Conservation (phyloP, 2,797 vertebrate genomes). For the Pantherophis vulpinus region DNA sequence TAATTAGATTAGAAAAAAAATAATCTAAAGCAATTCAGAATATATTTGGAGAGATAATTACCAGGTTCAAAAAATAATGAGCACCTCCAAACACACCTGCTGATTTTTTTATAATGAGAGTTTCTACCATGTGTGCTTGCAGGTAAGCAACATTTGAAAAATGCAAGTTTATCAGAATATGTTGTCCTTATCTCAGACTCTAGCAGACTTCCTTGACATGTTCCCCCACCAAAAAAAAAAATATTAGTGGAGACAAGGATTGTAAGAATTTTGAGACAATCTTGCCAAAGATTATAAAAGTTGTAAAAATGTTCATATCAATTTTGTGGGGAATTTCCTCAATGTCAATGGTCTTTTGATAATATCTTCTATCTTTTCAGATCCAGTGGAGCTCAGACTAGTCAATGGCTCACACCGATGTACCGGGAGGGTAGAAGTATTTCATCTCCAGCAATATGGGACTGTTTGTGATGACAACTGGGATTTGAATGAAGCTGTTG, state of each 20-base stretch:
- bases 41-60: not conserved
- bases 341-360: not conserved
- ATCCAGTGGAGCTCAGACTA: constrained; percentile 7
- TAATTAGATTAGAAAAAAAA: not conserved
- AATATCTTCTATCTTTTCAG: not conserved
- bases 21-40: not conserved
- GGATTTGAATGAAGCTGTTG: constrained; percentile 18
- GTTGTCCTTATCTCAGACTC: not conserved
- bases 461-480: constrained; percentile 24
- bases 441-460: constrained; percentile 32
- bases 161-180: not conserved
- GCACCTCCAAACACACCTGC: not conserved
- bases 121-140: not conserved
- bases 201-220: not conserved
- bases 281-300: not conserved
- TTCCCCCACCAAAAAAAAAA: no score
- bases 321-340: not conserved
- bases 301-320: not conserved
- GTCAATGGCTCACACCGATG: constrained; percentile 1
- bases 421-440: constrained; percentile 27
- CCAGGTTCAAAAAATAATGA: not conserved
- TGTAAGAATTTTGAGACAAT: not conserved
- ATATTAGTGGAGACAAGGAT: not conserved
- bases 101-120: not conserved
- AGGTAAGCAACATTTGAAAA: not conserved